These are phyloP conservation scores for Trachelipus rathkii DNA, from an alignment of 1,140 invertebrate genomes.

Conservation along the genomic window DNA sequence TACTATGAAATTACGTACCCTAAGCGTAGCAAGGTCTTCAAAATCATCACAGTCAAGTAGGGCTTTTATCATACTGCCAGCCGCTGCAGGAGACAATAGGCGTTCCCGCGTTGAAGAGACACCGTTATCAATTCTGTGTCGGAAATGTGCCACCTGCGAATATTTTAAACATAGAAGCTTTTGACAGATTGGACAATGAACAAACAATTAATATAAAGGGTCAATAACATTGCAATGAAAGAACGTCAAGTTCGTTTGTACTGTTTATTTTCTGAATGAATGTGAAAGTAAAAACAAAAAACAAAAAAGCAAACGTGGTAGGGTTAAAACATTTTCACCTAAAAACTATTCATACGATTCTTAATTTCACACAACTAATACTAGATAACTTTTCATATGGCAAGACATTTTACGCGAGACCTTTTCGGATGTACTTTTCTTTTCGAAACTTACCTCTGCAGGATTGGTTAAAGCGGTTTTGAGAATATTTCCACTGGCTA, in stretches of 20 bases:
- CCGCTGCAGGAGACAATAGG: slow-evolving; percentile 72
- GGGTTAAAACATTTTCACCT: neutral
- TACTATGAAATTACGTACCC: slow-evolving; percentile 51
- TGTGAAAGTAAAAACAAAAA: neutral
- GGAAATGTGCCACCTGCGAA: slow-evolving; percentile 71
- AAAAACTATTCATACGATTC: neutral
- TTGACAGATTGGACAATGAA: neutral
- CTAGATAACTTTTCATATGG: neutral
- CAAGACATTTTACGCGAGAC: neutral
- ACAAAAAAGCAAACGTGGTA: neutral
- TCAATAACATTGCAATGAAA: neutral
- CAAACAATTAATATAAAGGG: neutral
- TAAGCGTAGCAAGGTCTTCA: slow-evolving; percentile 84
- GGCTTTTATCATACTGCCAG: slow-evolving; percentile 78
- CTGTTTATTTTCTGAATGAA: neutral
- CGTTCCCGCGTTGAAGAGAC: slow-evolving; percentile 79
- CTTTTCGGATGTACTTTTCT: too few species aligned
- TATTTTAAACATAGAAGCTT: neutral
- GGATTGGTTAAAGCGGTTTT: slow-evolving; percentile 90
- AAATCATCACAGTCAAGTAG: slow-evolving; percentile 92
- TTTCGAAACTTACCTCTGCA: slow-evolving; percentile 61
- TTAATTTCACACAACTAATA: neutral
- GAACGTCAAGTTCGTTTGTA: neutral
- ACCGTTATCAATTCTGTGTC: slow-evolving; percentile 76
- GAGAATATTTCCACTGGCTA: slow-evolving; percentile 84